These are phyloP conservation scores for Electrophaes corylata DNA, from an alignment of 2,888 invertebrate species.

Conservation along the genomic window DNA sequence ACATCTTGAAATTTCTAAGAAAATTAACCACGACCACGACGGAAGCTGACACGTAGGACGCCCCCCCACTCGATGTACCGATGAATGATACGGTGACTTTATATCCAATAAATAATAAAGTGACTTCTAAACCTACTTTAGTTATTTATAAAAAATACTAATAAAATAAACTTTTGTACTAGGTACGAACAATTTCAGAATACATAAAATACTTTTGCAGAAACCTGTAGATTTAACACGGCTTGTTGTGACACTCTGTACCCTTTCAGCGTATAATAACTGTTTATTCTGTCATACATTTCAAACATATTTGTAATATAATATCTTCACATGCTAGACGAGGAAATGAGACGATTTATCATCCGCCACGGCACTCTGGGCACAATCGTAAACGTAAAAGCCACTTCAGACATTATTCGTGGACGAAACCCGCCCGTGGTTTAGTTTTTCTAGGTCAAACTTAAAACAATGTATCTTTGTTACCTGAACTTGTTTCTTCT, in stretches of 20 bases:
- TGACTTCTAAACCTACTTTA: too few species aligned
- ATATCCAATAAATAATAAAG: too few species aligned
- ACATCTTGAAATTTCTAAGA: too few species aligned
- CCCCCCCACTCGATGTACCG: too few species aligned
- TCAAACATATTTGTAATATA: neutral
- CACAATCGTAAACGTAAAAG: conserved; percentile 42
- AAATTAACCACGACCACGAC: too few species aligned
- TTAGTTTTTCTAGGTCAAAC: conserved; percentile 30
- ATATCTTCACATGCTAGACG: conserved; percentile 22
- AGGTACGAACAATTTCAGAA: too few species aligned
- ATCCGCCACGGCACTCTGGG: conserved; percentile 33
- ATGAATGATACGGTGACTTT: too few species aligned
- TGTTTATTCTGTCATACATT: neutral
- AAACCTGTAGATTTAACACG: too few species aligned
- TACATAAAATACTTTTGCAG: too few species aligned
- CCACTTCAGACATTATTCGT: conserved; percentile 43
- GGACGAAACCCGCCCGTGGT: conserved; percentile 37
- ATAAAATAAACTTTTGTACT: too few species aligned
- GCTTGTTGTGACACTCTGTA: neutral
- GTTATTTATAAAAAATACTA: too few species aligned
- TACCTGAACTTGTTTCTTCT: conserved; percentile 9
- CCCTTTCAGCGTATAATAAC: neutral
- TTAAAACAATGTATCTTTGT: conserved; percentile 18
- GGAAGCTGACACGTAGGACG: too few species aligned
- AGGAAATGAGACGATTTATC: conserved; percentile 42